Conservation (phyloP, 2,797 vertebrate species). For the Acanthurus leucopareius region DNA sequence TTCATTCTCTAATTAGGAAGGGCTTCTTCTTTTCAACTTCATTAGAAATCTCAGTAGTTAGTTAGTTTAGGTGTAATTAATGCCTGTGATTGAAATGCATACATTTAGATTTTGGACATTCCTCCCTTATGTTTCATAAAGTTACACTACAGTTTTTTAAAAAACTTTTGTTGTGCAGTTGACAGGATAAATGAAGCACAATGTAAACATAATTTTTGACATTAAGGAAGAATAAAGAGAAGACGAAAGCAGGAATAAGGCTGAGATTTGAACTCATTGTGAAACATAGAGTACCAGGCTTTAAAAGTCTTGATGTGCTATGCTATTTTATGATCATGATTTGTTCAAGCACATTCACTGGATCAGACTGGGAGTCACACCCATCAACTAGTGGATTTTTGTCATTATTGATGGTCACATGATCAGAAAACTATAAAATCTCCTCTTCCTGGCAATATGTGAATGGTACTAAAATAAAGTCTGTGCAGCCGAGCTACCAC, state of each 20-base stretch:
- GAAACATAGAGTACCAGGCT: background rate
- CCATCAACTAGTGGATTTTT: background rate
- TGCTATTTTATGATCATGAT: background rate
- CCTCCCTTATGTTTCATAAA: background rate
- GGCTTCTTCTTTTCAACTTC: background rate
- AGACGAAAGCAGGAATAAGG: background rate
- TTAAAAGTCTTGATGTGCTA: background rate
- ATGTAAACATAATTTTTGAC: background rate
- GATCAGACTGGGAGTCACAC: background rate
- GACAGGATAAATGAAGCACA: background rate
- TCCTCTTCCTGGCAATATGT: slow-evolving; percentile 4
- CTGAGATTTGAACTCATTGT: background rate
- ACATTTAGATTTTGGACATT: background rate
- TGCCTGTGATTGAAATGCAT: background rate
- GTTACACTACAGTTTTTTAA: background rate
- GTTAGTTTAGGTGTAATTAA: slow-evolving; percentile 4
- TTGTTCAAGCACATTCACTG: background rate
- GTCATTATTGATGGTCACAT: background rate
- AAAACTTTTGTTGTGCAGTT: background rate
- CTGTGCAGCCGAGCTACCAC: slow-evolving; percentile 1
- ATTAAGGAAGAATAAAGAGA: background rate
- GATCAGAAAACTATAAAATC: slow-evolving; percentile 26
- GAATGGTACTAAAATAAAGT: background rate
- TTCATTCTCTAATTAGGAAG: background rate
- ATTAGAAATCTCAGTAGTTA: background rate